Percentiles rank a stretch among this genome's conserved stretches.
phyloP scores from a whole-genome alignment of 2,113 vertebrate species.

The Notechis scutatus region DNA sequence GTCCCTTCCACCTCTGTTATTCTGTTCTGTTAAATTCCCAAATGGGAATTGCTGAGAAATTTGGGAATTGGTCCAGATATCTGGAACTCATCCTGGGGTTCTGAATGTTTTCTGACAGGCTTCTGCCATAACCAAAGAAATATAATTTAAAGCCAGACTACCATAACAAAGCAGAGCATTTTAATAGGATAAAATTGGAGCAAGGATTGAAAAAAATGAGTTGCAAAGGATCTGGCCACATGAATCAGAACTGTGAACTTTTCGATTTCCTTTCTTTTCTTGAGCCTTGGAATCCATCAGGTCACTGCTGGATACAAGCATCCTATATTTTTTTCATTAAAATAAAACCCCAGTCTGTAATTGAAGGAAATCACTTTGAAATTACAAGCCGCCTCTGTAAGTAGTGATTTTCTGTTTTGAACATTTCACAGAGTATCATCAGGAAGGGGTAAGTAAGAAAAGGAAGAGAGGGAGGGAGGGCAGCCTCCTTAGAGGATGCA shows the following conservation, averaged over 20 bases:
- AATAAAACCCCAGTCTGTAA: not conserved
- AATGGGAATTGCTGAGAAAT: not conserved
- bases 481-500: not conserved
- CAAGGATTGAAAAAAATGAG: not conserved
- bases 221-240: not conserved
- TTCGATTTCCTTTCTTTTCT: not conserved
- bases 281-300: not conserved
- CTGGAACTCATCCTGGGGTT: not conserved
- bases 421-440: not conserved
- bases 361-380: not conserved
- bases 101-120: not conserved
- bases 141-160: not conserved
- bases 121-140: not conserved
- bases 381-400: not conserved
- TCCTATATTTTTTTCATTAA: not conserved
- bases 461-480: not conserved
- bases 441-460: not conserved
- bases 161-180: not conserved
- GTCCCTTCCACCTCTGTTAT: not conserved
- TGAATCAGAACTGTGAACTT: not conserved
- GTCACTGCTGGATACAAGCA: not conserved
- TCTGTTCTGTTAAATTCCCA: not conserved
- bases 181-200: not conserved
- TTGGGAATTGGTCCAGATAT: not conserved
- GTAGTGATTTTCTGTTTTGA: not conserved